A percentile compares a stretch with the other conserved stretches of the same genome.
Conservation (phyloP, 2,113 vertebrate species). For the Columba livia region DNA sequence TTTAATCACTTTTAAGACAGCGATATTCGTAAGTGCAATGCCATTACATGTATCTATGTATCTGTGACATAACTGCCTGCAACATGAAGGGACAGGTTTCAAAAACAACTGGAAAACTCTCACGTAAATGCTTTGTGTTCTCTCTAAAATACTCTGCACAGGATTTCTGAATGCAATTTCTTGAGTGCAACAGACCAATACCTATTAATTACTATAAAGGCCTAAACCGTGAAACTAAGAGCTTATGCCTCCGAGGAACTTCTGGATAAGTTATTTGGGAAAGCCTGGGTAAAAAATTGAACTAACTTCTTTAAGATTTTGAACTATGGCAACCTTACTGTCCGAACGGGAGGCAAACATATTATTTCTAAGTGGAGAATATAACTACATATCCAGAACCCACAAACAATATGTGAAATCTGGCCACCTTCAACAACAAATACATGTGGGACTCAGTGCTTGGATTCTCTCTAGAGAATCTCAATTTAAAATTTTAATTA, state of each 20-base stretch:
- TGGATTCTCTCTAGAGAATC: not conserved
- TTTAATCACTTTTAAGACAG: not conserved
- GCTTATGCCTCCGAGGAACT: not conserved
- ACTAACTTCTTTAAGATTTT: not conserved
- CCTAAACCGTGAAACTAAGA: not conserved
- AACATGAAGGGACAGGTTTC: not conserved
- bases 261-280: not conserved
- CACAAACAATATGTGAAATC: not conserved
- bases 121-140: not conserved
- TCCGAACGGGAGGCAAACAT: not conserved
- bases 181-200: not conserved
- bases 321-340: not conserved
- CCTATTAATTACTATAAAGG: not conserved
- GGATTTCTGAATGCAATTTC: not conserved
- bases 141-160: not conserved
- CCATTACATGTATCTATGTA: not conserved
- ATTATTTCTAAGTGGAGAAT: not conserved
- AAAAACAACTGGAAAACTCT: not conserved
- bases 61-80: not conserved
- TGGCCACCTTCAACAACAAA: not conserved
- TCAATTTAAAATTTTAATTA: not conserved
- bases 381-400: not conserved
- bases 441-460: not conserved
- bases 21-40: not conserved
- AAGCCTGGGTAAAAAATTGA: not conserved